Conservation (phyloP, 2,797 vertebrate species). For the Spinus olivaceus region DNA sequence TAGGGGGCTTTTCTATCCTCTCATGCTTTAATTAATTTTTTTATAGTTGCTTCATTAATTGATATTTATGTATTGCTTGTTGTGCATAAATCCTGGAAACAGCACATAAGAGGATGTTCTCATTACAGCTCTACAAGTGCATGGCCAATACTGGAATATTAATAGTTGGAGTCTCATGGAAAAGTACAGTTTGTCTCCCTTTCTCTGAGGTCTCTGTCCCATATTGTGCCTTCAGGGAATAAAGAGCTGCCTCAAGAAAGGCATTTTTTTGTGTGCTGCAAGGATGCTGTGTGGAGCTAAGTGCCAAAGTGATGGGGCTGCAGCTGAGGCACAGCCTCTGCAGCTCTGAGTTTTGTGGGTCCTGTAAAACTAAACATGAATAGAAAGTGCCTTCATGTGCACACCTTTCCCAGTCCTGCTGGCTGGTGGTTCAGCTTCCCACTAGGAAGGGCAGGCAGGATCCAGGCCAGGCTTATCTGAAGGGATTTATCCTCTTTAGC, state of each 20-base stretch:
- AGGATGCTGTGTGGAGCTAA: not conserved
- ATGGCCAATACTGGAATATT: conserved; percentile 57
- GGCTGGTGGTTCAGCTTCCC: not conserved
- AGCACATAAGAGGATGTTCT: conserved; percentile 43
- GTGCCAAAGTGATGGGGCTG: not conserved
- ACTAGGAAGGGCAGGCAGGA: not conserved
- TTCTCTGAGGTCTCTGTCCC: not conserved
- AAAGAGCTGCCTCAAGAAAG: not conserved
- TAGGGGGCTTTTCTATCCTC: conserved; percentile 36
- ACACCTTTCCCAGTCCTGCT: not conserved
- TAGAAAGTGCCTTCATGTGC: not conserved
- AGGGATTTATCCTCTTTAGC: not conserved
- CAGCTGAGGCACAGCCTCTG: not conserved
- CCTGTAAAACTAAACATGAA: not conserved
- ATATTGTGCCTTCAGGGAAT: not conserved
- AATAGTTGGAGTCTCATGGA: not conserved
- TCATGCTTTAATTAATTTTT: conserved; percentile 69
- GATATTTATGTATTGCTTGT: conserved; percentile 68
- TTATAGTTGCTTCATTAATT: conserved; percentile 68
- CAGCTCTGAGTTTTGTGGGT: not conserved
- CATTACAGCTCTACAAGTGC: conserved; percentile 43
- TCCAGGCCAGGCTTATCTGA: not conserved
- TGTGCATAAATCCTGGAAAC: conserved; percentile 64
- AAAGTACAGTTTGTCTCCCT: conserved; percentile 18
- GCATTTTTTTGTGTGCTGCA: not conserved